Conservation (phyloP, 2,113 vertebrate species). For the Tupaia tana region DNA sequence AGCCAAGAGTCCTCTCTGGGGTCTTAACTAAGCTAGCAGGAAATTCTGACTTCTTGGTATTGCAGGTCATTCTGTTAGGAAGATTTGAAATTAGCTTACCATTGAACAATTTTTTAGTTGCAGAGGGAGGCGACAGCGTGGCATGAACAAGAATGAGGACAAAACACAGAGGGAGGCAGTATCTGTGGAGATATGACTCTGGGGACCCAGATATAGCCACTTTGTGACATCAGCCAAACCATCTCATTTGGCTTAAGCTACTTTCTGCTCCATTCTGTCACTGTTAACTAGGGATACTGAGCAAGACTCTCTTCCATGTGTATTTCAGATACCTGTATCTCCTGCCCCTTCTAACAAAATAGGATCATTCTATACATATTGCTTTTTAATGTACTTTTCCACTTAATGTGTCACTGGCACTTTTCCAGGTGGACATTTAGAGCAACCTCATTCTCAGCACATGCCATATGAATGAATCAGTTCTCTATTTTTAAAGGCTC, state of each 20-base stretch:
- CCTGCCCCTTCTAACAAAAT: neutral
- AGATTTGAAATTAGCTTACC: constrained; percentile 8
- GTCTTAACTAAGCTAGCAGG: neutral
- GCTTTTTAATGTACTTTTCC: constrained; percentile 28
- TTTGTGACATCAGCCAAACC: neutral
- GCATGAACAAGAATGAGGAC: constrained; percentile 36
- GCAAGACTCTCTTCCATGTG: neutral
- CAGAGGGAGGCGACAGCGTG: neutral
- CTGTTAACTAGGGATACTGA: neutral
- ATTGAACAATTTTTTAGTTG: neutral
- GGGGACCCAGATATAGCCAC: neutral
- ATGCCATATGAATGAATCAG: neutral
- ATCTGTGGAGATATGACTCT: neutral
- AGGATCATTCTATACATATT: neutral
- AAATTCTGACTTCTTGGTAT: neutral
- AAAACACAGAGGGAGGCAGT: constrained; percentile 18
- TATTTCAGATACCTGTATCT: neutral
- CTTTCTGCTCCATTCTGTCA: neutral
- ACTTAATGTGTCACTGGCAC: neutral
- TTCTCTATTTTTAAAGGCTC: constrained; percentile 23
- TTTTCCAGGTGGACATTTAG: constrained; percentile 22
- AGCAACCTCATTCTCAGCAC: neutral
- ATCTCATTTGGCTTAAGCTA: neutral
- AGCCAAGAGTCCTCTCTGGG: neutral
- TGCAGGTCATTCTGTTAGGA: constrained; percentile 3